Conservation (phyloP, 2,113 vertebrate genomes). For the Herpetotheres cachinnans region DNA sequence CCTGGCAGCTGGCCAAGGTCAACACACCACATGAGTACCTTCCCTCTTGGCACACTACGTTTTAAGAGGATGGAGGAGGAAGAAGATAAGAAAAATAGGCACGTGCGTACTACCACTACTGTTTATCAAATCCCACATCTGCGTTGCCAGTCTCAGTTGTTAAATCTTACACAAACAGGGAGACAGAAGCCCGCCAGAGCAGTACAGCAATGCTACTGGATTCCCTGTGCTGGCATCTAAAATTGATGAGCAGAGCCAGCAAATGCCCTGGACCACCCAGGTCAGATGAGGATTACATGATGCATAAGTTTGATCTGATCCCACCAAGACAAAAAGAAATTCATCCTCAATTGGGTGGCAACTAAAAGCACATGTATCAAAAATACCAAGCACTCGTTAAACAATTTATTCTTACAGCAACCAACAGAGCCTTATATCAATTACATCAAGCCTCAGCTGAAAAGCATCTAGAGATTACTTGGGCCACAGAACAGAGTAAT, state of each 20-base stretch:
- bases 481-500: background rate
- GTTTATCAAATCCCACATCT: background rate
- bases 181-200: background rate
- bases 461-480: background rate
- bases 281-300: fast-evolving
- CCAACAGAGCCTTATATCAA: background rate
- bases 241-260: background rate
- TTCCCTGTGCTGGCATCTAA: background rate
- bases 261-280: background rate
- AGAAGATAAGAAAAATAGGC: background rate
- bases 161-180: background rate
- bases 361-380: background rate
- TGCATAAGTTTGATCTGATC: background rate
- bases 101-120: background rate
- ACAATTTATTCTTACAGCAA: background rate
- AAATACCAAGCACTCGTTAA: background rate
- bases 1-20: background rate
- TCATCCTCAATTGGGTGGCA: background rate
- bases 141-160: background rate
- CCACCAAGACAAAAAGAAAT: background rate
- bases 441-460: background rate
- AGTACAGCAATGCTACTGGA: background rate
- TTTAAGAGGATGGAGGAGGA: background rate
- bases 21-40: background rate
- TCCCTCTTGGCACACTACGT: background rate